Evolutionary conservation across 2,888 invertebrate genomes (phyloP).

Genomic region (Caenorhabditis japonica): DNA sequence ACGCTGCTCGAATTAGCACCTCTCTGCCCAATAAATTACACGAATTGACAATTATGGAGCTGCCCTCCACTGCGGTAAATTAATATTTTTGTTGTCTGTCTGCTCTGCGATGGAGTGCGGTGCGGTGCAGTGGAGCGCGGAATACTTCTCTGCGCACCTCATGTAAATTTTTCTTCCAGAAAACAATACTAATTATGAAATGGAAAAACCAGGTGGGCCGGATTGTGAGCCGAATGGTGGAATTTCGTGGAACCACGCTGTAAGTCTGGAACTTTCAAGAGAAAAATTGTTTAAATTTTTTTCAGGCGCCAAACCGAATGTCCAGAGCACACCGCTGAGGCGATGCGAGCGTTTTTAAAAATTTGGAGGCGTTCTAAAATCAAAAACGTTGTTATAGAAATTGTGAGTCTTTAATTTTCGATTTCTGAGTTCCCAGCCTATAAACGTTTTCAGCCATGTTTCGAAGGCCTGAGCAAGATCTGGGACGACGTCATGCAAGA

Average conservation of each 20-base stretch:
- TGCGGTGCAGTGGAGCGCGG: too few relatives aligned
- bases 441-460: conserved; percentile 44
- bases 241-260: conserved; percentile 36
- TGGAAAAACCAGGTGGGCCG: conserved; percentile 41
- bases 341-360: conserved; percentile 35
- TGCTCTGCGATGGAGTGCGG: too few relatives aligned
- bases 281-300: not conserved
- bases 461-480: conserved; percentile 42
- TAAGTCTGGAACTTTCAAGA: too few relatives aligned
- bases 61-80: conserved; percentile 38
- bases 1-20: conserved; percentile 21
- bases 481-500: conserved; percentile 33
- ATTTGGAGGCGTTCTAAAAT: conserved; percentile 43
- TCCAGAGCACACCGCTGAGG: conserved; percentile 42
- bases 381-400: conserved; percentile 42
- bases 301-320: conserved; percentile 48
- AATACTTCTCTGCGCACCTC: too few relatives aligned
- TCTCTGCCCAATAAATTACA: conserved; percentile 38
- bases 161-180: conserved; percentile 28
- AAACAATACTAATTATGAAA: conserved; percentile 42
- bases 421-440: not conserved
- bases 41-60: conserved; percentile 35
- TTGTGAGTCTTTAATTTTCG: conserved; percentile 21
- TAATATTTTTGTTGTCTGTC: not conserved
- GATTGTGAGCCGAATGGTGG: conserved; percentile 37